Conservation (phyloP, 30 jellyfish, hydroid and myxozoan genomes). For the Chironex yamaguchii region DNA sequence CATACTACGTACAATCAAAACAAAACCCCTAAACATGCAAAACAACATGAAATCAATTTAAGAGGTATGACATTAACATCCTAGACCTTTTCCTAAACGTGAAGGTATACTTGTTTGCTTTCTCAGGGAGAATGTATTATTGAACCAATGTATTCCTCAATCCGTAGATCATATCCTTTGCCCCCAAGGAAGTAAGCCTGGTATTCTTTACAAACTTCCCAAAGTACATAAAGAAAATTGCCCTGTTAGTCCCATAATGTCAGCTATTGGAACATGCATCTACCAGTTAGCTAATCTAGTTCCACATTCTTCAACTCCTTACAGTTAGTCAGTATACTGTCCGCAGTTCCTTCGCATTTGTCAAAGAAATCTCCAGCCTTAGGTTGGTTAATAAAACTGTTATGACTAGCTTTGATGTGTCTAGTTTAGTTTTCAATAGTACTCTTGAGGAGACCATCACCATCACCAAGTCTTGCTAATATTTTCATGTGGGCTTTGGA, state of each 20-base stretch:
- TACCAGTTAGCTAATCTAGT: constrained; percentile 9
- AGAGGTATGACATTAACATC: background rate
- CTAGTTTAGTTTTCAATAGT: background rate
- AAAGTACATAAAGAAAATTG: constrained; percentile 29
- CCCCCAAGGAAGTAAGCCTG: constrained; percentile 31
- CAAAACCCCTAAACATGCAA: too few relatives aligned
- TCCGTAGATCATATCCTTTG: background rate
- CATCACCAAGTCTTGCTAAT: too few relatives aligned
- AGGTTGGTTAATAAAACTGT: background rate
- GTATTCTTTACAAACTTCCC: constrained; percentile 22
- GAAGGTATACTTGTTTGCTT: constrained; percentile 24
- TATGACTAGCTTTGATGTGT: constrained; percentile 14
- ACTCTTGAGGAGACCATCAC: constrained; percentile 11
- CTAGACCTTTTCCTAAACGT: constrained; percentile 10
- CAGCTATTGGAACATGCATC: constrained; percentile 19
- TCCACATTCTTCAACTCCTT: constrained; percentile 20
- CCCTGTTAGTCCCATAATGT: constrained; percentile 18
- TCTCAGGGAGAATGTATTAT: constrained; percentile 4
- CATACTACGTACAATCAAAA: too few relatives aligned
- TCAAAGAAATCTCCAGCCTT: constrained; percentile 4
- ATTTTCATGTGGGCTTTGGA: constrained; percentile 25
- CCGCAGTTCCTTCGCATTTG: constrained; percentile 7
- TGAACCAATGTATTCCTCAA: background rate
- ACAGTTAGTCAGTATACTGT: constrained; percentile 1
- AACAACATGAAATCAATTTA: too few relatives aligned